Percentiles rank a stretch among this genome's conserved stretches.
phyloP scores from a whole-genome alignment of 2,888 invertebrate genomes.

The Epsilonema sp. region DNA sequence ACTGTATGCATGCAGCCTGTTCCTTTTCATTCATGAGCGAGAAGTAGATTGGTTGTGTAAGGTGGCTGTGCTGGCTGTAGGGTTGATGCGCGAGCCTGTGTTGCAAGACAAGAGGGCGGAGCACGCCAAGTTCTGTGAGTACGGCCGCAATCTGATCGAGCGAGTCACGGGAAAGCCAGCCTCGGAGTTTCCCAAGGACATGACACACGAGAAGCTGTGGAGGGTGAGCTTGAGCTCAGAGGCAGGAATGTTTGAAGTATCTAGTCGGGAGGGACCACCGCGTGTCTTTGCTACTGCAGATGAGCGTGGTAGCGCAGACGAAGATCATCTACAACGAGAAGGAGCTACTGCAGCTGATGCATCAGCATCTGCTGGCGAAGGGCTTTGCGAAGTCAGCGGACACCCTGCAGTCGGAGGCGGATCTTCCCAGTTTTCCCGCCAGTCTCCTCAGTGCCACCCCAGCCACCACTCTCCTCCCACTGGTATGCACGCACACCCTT shows the following conservation, averaged over 20 bases:
- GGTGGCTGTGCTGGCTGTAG: slow-evolving; percentile 40
- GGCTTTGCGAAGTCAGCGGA: slow-evolving; percentile 28
- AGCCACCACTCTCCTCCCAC: no score
- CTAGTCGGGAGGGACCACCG: no score
- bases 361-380: slow-evolving; percentile 58
- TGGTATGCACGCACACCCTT: no score
- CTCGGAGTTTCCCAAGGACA: neutral
- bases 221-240: slow-evolving; percentile 7
- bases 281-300: slow-evolving; percentile 32
- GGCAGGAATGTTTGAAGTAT: neutral
- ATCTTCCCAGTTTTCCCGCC: slow-evolving; percentile 17
- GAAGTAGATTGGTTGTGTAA: neutral
- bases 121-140: slow-evolving; percentile 83
- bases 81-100: slow-evolving; percentile 83
- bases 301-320: slow-evolving; percentile 86
- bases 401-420: slow-evolving; percentile 3
- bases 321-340: slow-evolving; percentile 80
- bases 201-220: slow-evolving; percentile 16
- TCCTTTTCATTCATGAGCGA: no score
- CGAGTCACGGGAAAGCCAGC: slow-evolving; percentile 15
- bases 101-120: slow-evolving; percentile 84
- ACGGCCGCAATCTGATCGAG: slow-evolving; percentile 70
- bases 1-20: slow-evolving; percentile 37
- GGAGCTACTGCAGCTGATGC: slow-evolving; percentile 72
- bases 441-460: slow-evolving; percentile 11